Evolutionary conservation across 2,113 vertebrate genomes (phyloP).

Genomic region (Cacatua alba): DNA sequence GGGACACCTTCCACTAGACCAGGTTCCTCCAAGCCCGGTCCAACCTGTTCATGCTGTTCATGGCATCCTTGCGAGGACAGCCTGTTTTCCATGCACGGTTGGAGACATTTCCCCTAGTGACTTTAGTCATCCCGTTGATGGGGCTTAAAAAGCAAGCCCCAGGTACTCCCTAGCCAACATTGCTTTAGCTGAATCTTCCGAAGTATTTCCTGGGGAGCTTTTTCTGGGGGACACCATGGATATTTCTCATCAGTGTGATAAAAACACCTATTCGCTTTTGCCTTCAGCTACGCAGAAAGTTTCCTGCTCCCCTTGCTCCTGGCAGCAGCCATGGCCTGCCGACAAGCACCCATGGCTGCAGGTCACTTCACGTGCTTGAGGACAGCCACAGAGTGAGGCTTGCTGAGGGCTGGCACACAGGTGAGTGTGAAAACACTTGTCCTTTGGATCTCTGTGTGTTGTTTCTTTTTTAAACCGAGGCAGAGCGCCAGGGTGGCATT

Average conservation of each 20-base stretch:
- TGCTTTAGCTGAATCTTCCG: not conserved
- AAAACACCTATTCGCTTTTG: rapidly evolving
- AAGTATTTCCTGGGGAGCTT: not conserved
- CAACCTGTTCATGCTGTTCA: not conserved
- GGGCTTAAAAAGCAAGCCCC: not conserved
- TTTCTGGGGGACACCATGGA: rapidly evolving
- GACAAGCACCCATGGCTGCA: rapidly evolving
- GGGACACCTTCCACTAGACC: not conserved
- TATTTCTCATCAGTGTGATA: not conserved
- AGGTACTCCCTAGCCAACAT: not conserved
- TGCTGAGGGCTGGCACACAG: rapidly evolving
- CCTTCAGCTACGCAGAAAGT: rapidly evolving
- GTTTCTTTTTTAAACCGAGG: rapidly evolving
- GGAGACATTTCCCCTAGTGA: not conserved
- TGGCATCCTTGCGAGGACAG: rapidly evolving
- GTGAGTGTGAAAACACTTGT: not conserved
- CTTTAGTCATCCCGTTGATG: rapidly evolving
- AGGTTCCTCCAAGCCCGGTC: not conserved
- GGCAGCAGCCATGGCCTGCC: not conserved
- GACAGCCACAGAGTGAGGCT: not conserved
- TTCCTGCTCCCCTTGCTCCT: not conserved
- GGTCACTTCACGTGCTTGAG: not conserved
- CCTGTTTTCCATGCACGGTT: rapidly evolving
- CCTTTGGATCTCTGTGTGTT: rapidly evolving
- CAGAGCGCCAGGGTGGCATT: rapidly evolving